Conservation (phyloP, 2,113 vertebrate genomes). For the Columbina picui region DNA sequence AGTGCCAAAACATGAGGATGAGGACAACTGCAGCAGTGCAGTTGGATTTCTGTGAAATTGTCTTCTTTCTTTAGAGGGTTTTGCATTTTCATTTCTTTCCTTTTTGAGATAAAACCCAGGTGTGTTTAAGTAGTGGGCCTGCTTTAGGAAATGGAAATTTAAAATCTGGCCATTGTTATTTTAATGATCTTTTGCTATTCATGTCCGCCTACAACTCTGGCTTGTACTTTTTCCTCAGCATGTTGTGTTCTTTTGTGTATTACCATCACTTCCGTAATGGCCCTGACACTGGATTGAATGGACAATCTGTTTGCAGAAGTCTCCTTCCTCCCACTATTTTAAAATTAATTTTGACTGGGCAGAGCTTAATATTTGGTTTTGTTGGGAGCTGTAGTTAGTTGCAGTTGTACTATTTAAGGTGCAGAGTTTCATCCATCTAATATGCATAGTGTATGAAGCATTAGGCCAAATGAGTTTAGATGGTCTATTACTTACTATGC, state of each 20-base stretch:
- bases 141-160: background rate
- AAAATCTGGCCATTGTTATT: background rate
- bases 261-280: background rate
- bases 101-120: background rate
- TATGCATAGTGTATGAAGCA: background rate
- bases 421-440: background rate
- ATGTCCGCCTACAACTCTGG: background rate
- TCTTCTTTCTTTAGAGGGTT: background rate
- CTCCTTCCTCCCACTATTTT: background rate
- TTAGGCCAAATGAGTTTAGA: background rate
- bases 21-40: conserved; percentile 19
- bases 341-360: background rate
- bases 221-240: background rate
- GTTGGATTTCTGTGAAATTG: background rate
- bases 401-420: background rate
- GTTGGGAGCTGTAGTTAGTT: background rate
- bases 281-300: background rate
- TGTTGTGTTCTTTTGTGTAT: background rate
- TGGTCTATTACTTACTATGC: background rate
- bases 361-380: background rate
- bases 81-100: conserved; percentile 2
- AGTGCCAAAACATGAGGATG: background rate
- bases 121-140: background rate
- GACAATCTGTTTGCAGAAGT: background rate
- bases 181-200: background rate